Evolutionary conservation across 1,140 invertebrate species (phyloP).

Genomic region (Scylla paramamosain): DNA sequence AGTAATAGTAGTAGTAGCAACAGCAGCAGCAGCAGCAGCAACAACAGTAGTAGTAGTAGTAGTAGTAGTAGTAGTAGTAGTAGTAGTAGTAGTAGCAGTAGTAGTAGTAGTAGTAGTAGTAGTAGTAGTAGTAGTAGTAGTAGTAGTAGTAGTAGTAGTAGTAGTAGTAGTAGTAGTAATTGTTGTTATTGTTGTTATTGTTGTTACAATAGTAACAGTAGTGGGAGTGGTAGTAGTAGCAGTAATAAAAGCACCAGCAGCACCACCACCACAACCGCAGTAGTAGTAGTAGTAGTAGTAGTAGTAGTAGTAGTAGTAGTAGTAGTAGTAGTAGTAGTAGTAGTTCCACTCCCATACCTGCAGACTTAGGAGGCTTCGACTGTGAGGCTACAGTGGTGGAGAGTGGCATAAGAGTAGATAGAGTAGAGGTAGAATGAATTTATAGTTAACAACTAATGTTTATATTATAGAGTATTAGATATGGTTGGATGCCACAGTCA

Average conservation of each 20-base stretch:
- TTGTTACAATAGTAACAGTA: neutral
- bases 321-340: no score
- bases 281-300: no score
- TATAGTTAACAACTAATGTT: no score
- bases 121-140: conserved; percentile 23
- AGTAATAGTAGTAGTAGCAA: conserved; percentile 20
- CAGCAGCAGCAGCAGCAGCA: conserved; percentile 18
- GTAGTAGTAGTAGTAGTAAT: no score
- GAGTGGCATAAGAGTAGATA: no score
- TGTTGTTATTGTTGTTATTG: neutral
- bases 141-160: conserved; percentile 21
- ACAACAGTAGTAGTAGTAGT: conserved; percentile 20
- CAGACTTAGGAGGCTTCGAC: no score
- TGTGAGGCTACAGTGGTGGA: no score
- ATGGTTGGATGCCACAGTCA: no score
- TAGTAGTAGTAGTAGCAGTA: conserved; percentile 21
- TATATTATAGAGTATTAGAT: no score
- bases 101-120: conserved; percentile 22
- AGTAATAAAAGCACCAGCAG: neutral
- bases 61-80: conserved; percentile 22
- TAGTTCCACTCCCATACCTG: no score
- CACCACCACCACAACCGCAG: neutral
- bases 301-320: no score
- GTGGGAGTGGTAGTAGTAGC: neutral
- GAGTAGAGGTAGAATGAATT: no score